These are phyloP conservation scores for Saccopteryx leptura DNA, from an alignment of 2,113 vertebrate genomes.

Conservation along the genomic window DNA sequence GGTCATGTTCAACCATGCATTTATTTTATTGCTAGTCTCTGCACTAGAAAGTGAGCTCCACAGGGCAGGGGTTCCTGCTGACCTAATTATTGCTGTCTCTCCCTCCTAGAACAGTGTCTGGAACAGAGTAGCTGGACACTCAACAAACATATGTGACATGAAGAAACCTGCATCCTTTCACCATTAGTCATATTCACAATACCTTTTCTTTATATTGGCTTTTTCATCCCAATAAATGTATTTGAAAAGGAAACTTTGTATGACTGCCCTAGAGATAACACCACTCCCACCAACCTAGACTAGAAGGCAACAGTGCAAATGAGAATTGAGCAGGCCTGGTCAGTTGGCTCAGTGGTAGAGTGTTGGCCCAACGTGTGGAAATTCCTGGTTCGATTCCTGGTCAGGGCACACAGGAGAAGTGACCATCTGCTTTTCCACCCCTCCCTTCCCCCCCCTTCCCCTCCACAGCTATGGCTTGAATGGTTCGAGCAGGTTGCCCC, in stretches of 20 bases:
- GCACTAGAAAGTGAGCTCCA: neutral
- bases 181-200: neutral
- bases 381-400: no score
- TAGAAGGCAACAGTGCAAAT: neutral
- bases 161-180: neutral
- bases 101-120: neutral
- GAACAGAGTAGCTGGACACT: neutral
- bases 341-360: no score
- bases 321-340: no score
- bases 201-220: neutral
- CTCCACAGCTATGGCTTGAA: no score
- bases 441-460: no score
- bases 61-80: neutral
- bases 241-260: neutral
- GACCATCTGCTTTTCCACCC: no score
- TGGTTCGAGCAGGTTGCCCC: no score
- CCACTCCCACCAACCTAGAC: neutral
- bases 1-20: neutral
- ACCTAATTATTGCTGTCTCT: neutral
- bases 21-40: neutral
- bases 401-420: no score
- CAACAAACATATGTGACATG: fast-evolving
- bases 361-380: no score
- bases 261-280: neutral
- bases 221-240: neutral